Conservation (phyloP, 1,140 invertebrate genomes). For the Orchesella cincta region DNA sequence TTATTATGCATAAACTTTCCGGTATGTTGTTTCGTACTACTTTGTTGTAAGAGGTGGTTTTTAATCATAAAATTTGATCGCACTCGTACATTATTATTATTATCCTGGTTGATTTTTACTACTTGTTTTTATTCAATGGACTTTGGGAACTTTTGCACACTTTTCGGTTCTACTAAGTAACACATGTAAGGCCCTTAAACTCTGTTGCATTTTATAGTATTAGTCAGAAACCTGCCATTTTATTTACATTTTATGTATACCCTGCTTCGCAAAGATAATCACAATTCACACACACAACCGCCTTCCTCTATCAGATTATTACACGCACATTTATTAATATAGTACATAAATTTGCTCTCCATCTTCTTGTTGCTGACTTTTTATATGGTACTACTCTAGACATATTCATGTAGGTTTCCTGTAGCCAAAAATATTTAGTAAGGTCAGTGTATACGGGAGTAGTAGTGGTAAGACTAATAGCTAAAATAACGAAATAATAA, state of each 20-base stretch:
- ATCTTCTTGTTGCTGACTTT: background rate
- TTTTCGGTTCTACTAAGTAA: too few species aligned
- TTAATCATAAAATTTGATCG: too few species aligned
- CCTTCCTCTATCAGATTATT: background rate
- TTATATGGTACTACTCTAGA: background rate
- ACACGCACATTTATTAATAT: background rate
- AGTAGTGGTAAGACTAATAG: too few species aligned
- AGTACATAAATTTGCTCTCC: background rate
- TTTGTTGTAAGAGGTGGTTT: too few species aligned
- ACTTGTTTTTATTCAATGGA: too few species aligned
- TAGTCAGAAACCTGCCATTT: background rate
- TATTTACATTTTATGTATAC: background rate
- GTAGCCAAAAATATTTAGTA: background rate
- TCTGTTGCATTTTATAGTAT: background rate
- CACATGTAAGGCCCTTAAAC: background rate
- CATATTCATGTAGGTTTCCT: background rate
- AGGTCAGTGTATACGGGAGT: background rate
- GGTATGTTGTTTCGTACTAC: too few species aligned
- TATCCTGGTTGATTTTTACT: too few species aligned
- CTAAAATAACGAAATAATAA: too few species aligned
- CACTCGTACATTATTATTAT: too few species aligned
- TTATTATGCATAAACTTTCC: too few species aligned
- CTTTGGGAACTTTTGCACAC: too few species aligned
- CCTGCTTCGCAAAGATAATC: background rate
- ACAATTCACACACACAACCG: too few species aligned